phyloP scores from a whole-genome alignment of 2,797 vertebrate genomes.

The Enoplosus armatus region DNA sequence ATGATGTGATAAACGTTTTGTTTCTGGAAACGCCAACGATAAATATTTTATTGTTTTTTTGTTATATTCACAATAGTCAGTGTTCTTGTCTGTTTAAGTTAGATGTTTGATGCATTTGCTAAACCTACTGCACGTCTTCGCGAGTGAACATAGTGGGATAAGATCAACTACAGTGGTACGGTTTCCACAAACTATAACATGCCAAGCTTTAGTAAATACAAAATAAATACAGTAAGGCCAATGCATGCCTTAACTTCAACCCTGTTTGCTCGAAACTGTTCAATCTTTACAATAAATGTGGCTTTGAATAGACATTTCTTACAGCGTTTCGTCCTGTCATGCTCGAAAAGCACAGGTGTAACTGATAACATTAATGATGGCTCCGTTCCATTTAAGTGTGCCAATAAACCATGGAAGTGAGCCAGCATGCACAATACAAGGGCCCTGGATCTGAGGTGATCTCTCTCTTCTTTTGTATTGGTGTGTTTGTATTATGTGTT shows the following conservation, averaged over 20 bases:
- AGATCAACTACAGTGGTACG: neutral
- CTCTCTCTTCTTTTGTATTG: neutral
- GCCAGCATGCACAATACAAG: slow-evolving; percentile 3
- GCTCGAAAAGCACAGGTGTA: neutral
- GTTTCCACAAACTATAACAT: neutral
- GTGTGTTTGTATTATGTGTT: neutral
- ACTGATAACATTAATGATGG: slow-evolving; percentile 14
- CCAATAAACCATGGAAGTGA: slow-evolving; percentile 7
- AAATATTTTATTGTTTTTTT: slow-evolving; percentile 10
- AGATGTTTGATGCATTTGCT: neutral
- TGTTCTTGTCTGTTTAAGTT: neutral
- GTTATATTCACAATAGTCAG: slow-evolving; percentile 8
- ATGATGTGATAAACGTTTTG: slow-evolving; percentile 12
- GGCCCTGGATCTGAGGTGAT: neutral
- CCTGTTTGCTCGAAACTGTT: neutral
- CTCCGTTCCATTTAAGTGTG: neutral
- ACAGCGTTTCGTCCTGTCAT: neutral
- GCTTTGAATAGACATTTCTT: neutral
- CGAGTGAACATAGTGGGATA: neutral
- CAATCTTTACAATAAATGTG: neutral
- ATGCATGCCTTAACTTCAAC: neutral
- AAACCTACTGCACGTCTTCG: neutral
- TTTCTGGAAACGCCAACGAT: neutral
- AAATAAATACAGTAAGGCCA: neutral
- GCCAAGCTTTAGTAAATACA: neutral